Percentiles rank a stretch among this genome's conserved stretches.
phyloP scores from a whole-genome alignment of 2,888 invertebrate species.

The Apodemia mormo region DNA sequence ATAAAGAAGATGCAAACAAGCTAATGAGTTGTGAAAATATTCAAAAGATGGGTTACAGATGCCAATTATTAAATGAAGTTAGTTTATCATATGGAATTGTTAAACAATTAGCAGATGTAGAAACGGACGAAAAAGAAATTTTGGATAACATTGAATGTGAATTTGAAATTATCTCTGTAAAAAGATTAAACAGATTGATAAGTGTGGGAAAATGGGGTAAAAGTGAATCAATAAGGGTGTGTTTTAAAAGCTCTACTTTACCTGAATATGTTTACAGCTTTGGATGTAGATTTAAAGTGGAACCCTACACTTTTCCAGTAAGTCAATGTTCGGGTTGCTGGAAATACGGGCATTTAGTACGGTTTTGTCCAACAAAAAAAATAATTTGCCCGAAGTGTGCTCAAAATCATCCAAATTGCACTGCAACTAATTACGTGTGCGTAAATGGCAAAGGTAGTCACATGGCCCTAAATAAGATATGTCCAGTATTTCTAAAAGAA shows the following conservation, averaged over 20 bases:
- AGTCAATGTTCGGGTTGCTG: conserved; percentile 21
- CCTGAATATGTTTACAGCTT: not conserved
- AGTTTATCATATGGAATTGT: conserved; percentile 1
- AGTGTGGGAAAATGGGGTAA: not conserved
- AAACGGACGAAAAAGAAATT: not conserved
- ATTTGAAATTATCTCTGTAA: not conserved
- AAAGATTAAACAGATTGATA: conserved; percentile 1
- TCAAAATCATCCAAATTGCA: conserved; percentile 15
- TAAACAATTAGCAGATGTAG: not conserved
- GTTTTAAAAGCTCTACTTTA: not conserved
- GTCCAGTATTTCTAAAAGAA: conserved; percentile 32
- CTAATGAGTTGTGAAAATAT: not conserved
- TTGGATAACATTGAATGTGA: not conserved
- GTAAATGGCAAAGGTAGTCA: conserved; percentile 30
- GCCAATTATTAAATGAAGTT: not conserved
- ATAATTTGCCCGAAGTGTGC: conserved; percentile 22
- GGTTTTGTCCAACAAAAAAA: conserved; percentile 18
- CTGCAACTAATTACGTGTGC: conserved; percentile 19
- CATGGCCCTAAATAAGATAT: too few species aligned
- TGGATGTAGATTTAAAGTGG: conserved; percentile 19
- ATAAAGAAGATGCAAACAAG: not conserved
- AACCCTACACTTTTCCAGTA: conserved; percentile 12
- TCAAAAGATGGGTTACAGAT: not conserved
- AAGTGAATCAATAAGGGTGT: not conserved
- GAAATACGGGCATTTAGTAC: conserved; percentile 18